phyloP scores from a whole-genome alignment of 2,797 vertebrate genomes.

The Hippocampus kuda region DNA sequence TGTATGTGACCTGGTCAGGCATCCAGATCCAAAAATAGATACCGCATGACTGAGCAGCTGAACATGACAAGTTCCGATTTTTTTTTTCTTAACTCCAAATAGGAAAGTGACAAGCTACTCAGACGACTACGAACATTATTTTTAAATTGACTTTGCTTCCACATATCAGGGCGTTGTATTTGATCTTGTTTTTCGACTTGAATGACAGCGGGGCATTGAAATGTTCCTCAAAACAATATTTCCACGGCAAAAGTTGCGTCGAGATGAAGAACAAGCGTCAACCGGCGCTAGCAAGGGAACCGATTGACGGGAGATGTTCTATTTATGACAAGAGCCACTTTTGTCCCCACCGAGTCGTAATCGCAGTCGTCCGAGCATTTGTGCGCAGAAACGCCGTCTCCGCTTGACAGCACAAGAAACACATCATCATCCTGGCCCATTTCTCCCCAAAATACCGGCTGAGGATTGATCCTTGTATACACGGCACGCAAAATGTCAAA shows the following conservation, averaged over 20 bases:
- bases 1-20: too few relatives aligned
- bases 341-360: neutral
- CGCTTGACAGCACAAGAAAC: constrained; percentile 6
- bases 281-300: neutral
- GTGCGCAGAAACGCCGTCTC: neutral
- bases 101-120: too few relatives aligned
- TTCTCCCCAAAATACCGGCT: constrained; percentile 1
- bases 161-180: too few relatives aligned
- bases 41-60: too few relatives aligned
- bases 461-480: neutral
- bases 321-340: neutral
- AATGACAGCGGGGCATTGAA: neutral
- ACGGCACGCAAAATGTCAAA: neutral
- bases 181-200: neutral
- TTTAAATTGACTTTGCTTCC: too few relatives aligned
- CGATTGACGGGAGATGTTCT: neutral
- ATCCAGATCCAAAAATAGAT: too few relatives aligned
- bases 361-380: neutral
- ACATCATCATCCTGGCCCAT: constrained; percentile 1
- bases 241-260: neutral
- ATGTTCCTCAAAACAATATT: neutral
- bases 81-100: too few relatives aligned
- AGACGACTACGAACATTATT: too few relatives aligned
- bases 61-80: too few relatives aligned
- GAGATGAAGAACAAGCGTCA: neutral